These are phyloP conservation scores for Cryptoblepharus egeriae DNA, from an alignment of 2,797 vertebrate species.

Conservation along the genomic window DNA sequence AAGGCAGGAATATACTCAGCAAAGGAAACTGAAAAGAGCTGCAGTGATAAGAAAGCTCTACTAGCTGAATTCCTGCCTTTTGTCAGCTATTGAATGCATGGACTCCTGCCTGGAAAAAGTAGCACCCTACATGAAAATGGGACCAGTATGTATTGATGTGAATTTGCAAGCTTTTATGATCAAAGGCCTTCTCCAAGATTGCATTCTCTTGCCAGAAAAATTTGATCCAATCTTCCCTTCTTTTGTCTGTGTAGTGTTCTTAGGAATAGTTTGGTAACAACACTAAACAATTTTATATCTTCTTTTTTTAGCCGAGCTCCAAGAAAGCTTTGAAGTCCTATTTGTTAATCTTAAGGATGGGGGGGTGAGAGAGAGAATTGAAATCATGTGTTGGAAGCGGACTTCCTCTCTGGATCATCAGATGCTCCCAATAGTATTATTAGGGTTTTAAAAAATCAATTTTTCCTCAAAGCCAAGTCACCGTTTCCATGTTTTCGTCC, in stretches of 20 bases:
- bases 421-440: background rate
- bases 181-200: background rate
- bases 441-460: background rate
- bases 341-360: conserved; percentile 2
- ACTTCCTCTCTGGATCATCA: background rate
- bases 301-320: background rate
- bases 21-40: background rate
- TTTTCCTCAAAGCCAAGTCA: background rate
- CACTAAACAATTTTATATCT: background rate
- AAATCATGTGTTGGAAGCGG: conserved; percentile 13
- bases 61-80: background rate
- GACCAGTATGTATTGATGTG: background rate
- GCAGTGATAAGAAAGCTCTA: background rate
- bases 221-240: background rate
- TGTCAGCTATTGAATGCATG: background rate
- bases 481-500: background rate
- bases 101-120: background rate
- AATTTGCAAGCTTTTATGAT: background rate
- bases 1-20: background rate
- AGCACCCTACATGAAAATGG: background rate
- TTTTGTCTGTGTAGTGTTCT: conserved; percentile 4
- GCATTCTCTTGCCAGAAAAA: background rate
- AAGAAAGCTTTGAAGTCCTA: conserved; percentile 6
- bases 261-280: conserved; percentile 5
- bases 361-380: background rate